Evolutionary conservation across 2,888 invertebrate species (phyloP).

Genomic region (Anodontia alba): DNA sequence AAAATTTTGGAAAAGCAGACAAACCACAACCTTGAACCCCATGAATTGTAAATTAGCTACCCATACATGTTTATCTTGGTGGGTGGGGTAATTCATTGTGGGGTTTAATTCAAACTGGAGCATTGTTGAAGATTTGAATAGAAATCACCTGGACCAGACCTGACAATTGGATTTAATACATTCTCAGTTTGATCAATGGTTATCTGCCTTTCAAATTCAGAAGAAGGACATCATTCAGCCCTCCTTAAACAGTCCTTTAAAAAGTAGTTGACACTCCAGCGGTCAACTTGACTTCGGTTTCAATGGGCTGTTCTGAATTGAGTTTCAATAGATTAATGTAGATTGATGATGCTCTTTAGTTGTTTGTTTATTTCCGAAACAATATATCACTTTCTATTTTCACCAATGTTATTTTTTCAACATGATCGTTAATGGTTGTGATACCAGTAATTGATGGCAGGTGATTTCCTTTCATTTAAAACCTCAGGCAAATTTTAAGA

Average conservation of each 20-base stretch:
- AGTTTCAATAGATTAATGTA: background rate
- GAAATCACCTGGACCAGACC: slow-evolving; percentile 8
- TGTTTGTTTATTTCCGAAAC: slow-evolving; percentile 9
- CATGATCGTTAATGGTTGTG: background rate
- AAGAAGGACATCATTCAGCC: background rate
- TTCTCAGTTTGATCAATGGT: slow-evolving; percentile 5
- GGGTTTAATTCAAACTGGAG: background rate
- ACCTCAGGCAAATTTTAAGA: background rate
- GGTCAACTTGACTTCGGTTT: slow-evolving; percentile 14
- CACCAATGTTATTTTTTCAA: slow-evolving; percentile 8
- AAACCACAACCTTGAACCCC: slow-evolving; percentile 1
- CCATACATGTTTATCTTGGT: slow-evolving; percentile 10
- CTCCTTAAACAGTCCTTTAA: slow-evolving; percentile 12
- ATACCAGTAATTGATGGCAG: slow-evolving; percentile 9
- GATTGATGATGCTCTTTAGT: slow-evolving; percentile 7
- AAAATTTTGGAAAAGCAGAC: background rate
- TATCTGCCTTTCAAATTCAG: background rate
- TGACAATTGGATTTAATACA: background rate
- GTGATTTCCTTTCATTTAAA: background rate
- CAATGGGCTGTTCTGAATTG: background rate
- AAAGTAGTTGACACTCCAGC: background rate
- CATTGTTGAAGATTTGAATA: background rate
- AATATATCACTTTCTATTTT: slow-evolving; percentile 6
- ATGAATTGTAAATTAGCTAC: slow-evolving; percentile 1
- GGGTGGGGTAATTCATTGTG: slow-evolving; percentile 16